Percentiles rank a stretch among this genome's conserved stretches.
Conservation (phyloP, 2,113 vertebrate genomes). For the Pan troglodytes region NHGRI_mPanTro3-v2.1_pri NC_072411.2:47608501-47609000, state of each 20-base stretch:
- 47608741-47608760: conserved; percentile 53
- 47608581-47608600: neutral
- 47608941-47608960: neutral
- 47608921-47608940: neutral
- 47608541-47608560: neutral
- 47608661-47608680: conserved; percentile 1
- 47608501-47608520: neutral
- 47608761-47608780: conserved; percentile 58
- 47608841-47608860: neutral
- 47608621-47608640: neutral
- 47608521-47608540: neutral
- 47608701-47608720: conserved; percentile 51
- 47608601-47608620: conserved; percentile 14
- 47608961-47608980: neutral
- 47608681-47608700: neutral
- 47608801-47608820: neutral
- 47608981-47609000: neutral
- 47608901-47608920: neutral
- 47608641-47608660: neutral
- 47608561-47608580: neutral
- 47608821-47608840: neutral
- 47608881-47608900: conserved; percentile 9
- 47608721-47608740: conserved; percentile 20
- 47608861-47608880: neutral
- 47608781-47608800: neutral